Conservation (phyloP, 2,888 invertebrate genomes). For the Eustalomyia histrio region DNA sequence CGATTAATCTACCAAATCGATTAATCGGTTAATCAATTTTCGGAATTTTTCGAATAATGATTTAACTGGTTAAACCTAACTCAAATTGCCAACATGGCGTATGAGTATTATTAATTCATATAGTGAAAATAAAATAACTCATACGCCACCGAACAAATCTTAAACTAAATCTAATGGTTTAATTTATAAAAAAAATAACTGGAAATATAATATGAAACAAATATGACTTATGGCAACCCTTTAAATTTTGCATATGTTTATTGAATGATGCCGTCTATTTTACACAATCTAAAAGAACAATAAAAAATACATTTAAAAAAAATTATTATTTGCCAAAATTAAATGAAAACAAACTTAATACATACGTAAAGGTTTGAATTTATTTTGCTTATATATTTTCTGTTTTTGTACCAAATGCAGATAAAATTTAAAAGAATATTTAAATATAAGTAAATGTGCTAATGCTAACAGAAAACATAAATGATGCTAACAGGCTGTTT, state of each 20-base stretch:
- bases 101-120: too few species aligned
- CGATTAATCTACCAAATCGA: too few species aligned
- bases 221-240: background rate
- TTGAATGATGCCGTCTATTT: slow-evolving; percentile 5
- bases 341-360: slow-evolving; percentile 17
- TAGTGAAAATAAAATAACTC: too few species aligned
- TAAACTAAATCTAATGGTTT: too few species aligned
- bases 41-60: too few species aligned
- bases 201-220: too few species aligned
- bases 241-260: background rate
- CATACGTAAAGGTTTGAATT: background rate
- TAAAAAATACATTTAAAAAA: slow-evolving; percentile 17
- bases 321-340: slow-evolving; percentile 31
- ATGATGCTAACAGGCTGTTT: too few species aligned
- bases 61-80: too few species aligned
- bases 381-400: background rate
- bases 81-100: background rate
- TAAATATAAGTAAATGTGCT: background rate
- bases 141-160: too few species aligned
- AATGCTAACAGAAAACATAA: background rate
- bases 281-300: slow-evolving; percentile 15
- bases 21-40: too few species aligned
- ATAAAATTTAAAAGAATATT: background rate
- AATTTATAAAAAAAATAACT: too few species aligned
- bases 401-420: background rate